Evolutionary conservation across 2,113 vertebrate genomes (phyloP).

Genomic region (Aviceda subcristata): DNA sequence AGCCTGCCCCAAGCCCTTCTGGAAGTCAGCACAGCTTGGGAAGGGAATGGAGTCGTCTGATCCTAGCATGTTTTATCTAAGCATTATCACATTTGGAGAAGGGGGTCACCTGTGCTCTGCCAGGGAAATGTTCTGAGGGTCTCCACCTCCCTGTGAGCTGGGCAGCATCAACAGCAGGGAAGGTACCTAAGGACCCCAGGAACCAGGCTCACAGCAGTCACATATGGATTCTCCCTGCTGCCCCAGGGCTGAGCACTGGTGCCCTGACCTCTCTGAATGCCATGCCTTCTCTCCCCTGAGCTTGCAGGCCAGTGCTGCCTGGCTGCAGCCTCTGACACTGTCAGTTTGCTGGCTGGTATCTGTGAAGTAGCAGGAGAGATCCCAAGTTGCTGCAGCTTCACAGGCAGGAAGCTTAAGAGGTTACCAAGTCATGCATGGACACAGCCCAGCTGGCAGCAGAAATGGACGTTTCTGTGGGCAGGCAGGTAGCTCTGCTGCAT

Average conservation of each 20-base stretch:
- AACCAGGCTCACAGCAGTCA: background rate
- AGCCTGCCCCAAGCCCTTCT: background rate
- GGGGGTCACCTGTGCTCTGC: background rate
- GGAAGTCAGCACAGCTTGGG: background rate
- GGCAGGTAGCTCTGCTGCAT: too few relatives aligned
- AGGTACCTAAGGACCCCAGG: background rate
- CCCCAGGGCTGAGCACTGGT: background rate
- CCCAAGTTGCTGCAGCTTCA: background rate
- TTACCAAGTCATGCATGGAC: too few relatives aligned
- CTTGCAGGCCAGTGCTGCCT: background rate
- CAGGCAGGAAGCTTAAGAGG: background rate
- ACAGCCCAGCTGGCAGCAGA: background rate
- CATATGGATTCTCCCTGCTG: background rate
- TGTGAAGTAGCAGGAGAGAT: background rate
- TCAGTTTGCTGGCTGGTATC: background rate
- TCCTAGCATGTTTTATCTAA: background rate
- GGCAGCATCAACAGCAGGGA: background rate
- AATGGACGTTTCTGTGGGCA: accelerated
- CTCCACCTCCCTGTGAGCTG: background rate
- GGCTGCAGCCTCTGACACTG: background rate
- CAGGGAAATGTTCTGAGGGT: background rate
- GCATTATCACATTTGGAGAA: background rate
- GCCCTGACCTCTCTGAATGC: background rate
- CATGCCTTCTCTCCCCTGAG: background rate
- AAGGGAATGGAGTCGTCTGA: background rate